Base-by-base conservation (phyloP, 2,113 vertebrate species). In the Tylochromis polylepis region DNA sequence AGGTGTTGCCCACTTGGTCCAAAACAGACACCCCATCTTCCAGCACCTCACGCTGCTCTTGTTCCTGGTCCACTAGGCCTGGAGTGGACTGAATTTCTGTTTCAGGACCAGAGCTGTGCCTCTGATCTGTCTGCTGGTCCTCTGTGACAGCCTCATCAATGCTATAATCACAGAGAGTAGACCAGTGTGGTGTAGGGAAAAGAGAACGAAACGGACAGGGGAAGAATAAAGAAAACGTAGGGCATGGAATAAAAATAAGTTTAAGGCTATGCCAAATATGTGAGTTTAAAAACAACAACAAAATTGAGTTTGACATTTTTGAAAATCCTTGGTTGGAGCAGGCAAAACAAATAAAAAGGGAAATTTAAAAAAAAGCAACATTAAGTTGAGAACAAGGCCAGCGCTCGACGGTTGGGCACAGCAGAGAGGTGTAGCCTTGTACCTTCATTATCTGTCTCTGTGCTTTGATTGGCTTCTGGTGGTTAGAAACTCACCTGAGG, bases 401-500 rank as follows among this genome's bases (percentile, higher is more conserved):
- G 90, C 88, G 53, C 85, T 84, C 43, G 85, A 90, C 81, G 79
- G 90, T 49, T 87, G 87, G 82, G 53, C 88, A 92, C 94, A 95
- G 96, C 94, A 91, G 83, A 96, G 65, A 93, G 65, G 92, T 86
- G 93, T 72, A 90, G 87, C 87, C 87, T 89, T 84, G 87, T 88
- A 89, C 88, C 93, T 92, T 60, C 81, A 85, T 93, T 93, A 96
- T 90, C 94, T 92, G 87, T 86, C 87, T 91, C 91, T 89, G 92
- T 87, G 88, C 91, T 91, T 87, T 91, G 80, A 91, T 81, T 91
- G 85, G 81, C 84, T 77, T 72, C 49, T 36, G 12, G 38, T 75
- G 84, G 78, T 91, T 84, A 79, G 75, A 93, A 93, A 97, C 98
- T 96, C 96, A 98, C 98, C 97, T 97, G 90, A 96, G 95, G 88